Evolutionary conservation across 2,797 vertebrate species (phyloP).

Genomic region (Phoebastria nigripes): DNA sequence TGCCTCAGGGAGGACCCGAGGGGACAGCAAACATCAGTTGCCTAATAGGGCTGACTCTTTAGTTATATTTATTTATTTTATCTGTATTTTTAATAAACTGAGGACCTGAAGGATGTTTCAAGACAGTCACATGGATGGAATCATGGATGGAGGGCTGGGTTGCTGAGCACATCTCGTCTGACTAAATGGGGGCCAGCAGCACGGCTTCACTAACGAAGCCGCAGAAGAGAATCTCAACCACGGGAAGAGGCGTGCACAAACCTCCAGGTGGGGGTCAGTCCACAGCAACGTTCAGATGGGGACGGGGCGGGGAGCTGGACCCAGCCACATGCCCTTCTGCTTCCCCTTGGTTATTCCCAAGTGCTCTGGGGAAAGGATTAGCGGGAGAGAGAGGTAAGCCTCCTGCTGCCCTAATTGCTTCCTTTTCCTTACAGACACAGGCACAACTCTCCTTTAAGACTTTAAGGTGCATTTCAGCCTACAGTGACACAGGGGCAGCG

Average conservation of each 20-base stretch:
- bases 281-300: fast-evolving
- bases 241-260: not conserved
- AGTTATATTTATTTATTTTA: not conserved
- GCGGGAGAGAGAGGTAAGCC: not conserved
- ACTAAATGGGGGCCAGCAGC: not conserved
- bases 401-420: not conserved
- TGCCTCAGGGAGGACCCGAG: not conserved
- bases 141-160: not conserved
- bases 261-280: too few relatives aligned
- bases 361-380: not conserved
- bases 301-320: not conserved
- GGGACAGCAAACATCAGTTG: not conserved
- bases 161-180: not conserved
- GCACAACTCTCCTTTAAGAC: not conserved
- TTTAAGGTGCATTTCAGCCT: not conserved
- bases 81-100: not conserved
- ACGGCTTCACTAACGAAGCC: fast-evolving
- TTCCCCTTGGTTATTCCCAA: not conserved
- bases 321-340: not conserved
- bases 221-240: not conserved
- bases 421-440: not conserved
- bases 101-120: not conserved
- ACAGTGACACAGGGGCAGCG: not conserved
- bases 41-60: not conserved
- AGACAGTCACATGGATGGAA: not conserved